Percentiles rank a stretch among this genome's conserved stretches.
These are phyloP conservation scores for Clivina fossor DNA, from an alignment of 2,888 invertebrate species.

Conservation along the genomic window DNA sequence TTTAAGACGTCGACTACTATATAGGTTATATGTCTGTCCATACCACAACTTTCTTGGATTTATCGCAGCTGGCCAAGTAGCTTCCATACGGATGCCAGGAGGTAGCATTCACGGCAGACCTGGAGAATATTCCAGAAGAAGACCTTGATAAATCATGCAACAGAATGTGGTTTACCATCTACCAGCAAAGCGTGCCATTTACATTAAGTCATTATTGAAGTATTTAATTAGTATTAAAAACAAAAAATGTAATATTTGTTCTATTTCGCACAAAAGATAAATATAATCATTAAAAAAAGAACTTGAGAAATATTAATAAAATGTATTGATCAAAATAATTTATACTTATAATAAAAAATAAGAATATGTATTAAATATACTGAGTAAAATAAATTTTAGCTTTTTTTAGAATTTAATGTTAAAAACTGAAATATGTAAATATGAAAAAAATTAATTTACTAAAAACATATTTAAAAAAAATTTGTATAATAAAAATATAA, in stretches of 20 bases:
- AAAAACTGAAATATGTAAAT: too few species aligned
- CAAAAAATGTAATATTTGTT: background rate
- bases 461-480: too few species aligned
- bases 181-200: conserved; percentile 6
- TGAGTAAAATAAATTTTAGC: too few species aligned
- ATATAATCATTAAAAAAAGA: background rate
- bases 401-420: too few species aligned
- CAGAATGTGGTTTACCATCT: conserved; percentile 32
- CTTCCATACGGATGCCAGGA: conserved; percentile 86
- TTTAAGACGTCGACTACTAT: background rate
- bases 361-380: too few species aligned
- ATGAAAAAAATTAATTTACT: too few species aligned
- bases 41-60: conserved; percentile 75
- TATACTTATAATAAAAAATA: background rate
- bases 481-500: too few species aligned
- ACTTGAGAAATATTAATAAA: background rate
- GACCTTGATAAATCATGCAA: conserved; percentile 48
- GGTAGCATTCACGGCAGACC: conserved; percentile 82
- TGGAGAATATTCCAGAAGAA: conserved; percentile 57
- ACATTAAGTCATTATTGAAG: too few species aligned
- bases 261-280: too few species aligned
- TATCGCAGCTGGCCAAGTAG: conserved; percentile 80
- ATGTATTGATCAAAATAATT: too few species aligned
- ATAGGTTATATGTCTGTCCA: conserved; percentile 68
- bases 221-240: too few species aligned